phyloP scores from a whole-genome alignment of 2,888 invertebrate genomes.

The Nomada hirtipes region DNA sequence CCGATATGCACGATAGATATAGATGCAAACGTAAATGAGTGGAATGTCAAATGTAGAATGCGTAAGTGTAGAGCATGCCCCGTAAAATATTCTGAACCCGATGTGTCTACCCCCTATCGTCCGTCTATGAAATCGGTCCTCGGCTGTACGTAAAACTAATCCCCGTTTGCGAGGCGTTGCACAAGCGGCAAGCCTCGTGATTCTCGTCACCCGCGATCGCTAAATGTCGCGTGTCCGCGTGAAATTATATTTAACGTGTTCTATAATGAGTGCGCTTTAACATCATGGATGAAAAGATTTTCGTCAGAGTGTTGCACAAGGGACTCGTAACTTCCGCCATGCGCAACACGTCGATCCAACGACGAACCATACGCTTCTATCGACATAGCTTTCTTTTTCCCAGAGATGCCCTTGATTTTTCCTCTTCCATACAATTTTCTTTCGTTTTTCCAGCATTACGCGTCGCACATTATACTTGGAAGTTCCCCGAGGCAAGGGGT shows the following conservation, averaged over 20 bases:
- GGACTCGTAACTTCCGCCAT: conserved; percentile 29
- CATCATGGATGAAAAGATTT: conserved; percentile 40
- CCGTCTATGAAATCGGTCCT: conserved; percentile 28
- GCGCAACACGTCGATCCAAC: conserved; percentile 15
- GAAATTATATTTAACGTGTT: conserved; percentile 64
- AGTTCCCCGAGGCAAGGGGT: not conserved
- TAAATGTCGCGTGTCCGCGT: conserved; percentile 49
- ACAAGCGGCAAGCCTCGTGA: conserved; percentile 54
- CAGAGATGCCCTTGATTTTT: not conserved
- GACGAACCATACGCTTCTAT: not conserved
- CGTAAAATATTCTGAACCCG: conserved; percentile 34
- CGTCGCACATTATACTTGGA: not conserved
- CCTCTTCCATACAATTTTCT: not conserved
- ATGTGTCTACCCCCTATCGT: conserved; percentile 5
- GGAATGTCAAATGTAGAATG: conserved; percentile 38
- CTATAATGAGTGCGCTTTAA: conserved; percentile 48
- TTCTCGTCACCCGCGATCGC: conserved; percentile 47
- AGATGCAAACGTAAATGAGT: conserved; percentile 44
- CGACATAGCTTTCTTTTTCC: not conserved
- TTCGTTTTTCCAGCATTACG: not conserved
- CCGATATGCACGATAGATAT: conserved; percentile 55
- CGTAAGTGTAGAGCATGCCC: conserved; percentile 31
- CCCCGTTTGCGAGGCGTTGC: conserved; percentile 48
- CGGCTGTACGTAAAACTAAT: conserved; percentile 25
- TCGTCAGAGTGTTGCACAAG: conserved; percentile 44